Evolutionary conservation across 1,140 invertebrate species (phyloP), one percentile per base, ranked within the genome.

Genomic region (Caenorhabditis inopinata): DNA sequence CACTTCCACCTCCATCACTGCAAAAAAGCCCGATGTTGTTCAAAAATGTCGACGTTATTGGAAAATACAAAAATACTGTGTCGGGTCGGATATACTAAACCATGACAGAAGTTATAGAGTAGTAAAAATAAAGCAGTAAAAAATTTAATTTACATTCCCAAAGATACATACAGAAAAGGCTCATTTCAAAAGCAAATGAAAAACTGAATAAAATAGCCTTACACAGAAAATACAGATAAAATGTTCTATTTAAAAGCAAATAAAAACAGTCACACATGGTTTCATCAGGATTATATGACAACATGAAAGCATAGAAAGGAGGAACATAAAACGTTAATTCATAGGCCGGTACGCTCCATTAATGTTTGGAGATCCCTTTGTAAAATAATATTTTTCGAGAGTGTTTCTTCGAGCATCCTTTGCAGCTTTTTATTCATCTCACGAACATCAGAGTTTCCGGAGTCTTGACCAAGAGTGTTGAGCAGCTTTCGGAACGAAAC

Each of bases 301-400:
- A n/a, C n/a, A n/a, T n/a, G n/a, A n/a, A n/a, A n/a, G n/a, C n/a
- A n/a, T n/a, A n/a, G n/a, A n/a, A n/a, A n/a, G n/a, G n/a, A n/a
- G n/a, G n/a, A 9, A 38, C 14, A 3, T 7, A 42, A 45, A 29
- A 79, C 9, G 12, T 29, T 4, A 27, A 4, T 23, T 77, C 42
- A 77, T 42, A 81, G 68, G 25, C 78, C 74, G 6, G 80, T 68
- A 14, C 80, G 23, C 29, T 81, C 80, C 29, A 81, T 42, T 1
- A 81, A n/a, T 9, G 80, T 81, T 38, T 81, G 80, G 12, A 81
- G 38, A 27, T 81, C 75, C 85, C 89, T 86, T 81, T 90, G 89
- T 53, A 90, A 80, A 83, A 89, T 87, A 86, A 90, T 89, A 84
- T 90, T 90, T 77, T 90, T 90, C 27, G 89, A 89, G 3, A 90